A percentile compares a stretch with the other conserved stretches of the same genome.
Conservation (phyloP, 2,888 invertebrate species). For the Trachelus iudaicus region DNA sequence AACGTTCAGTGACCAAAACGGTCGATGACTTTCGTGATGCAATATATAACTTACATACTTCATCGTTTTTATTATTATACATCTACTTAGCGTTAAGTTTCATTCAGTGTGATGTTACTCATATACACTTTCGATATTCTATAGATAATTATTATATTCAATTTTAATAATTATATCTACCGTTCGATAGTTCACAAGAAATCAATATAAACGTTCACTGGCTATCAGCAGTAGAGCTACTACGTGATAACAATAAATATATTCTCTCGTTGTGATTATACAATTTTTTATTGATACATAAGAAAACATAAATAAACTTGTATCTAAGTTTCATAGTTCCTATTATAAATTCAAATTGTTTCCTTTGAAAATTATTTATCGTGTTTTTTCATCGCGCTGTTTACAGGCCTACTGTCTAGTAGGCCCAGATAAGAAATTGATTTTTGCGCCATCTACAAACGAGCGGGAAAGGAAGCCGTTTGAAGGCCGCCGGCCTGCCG, state of each 20-base stretch:
- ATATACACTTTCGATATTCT: background rate
- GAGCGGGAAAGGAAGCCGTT: conserved; percentile 62
- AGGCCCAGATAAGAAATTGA: conserved; percentile 8
- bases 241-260: background rate
- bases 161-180: background rate
- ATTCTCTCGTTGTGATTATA: background rate
- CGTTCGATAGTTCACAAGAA: background rate
- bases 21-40: background rate
- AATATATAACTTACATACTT: background rate
- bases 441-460: conserved; percentile 54
- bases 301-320: background rate
- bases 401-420: background rate
- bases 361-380: background rate
- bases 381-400: background rate
- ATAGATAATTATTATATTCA: background rate
- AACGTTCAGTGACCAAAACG: background rate
- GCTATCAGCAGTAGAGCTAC: background rate
- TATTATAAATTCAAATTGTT: background rate
- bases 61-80: background rate
- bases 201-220: background rate
- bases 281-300: background rate
- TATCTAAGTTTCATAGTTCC: background rate
- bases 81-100: background rate
- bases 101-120: background rate
- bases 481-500: conserved; percentile 58